Base-by-base conservation (phyloP, 2,888 invertebrate genomes). In the Dicyrtomina minuta region DNA sequence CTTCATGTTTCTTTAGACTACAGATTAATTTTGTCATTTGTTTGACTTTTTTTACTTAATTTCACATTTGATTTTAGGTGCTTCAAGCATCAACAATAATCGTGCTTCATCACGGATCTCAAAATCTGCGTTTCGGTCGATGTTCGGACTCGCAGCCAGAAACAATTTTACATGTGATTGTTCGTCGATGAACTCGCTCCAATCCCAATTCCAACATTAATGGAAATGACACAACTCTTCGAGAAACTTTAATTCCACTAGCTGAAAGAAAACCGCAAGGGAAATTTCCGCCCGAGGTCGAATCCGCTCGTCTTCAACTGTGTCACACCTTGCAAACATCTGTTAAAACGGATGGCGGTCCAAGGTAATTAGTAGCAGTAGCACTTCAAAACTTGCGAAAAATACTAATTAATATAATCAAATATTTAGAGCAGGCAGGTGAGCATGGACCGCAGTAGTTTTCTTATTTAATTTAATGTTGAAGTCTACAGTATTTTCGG, bases 71-170 rank as follows among this genome's bases (percentile, higher is more conserved):
- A n/a, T n/a, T 58, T 33, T 33, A 60, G 24, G 20, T 44, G n/a
- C 60, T 58, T 13, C 67, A 56, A 26, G 17, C 67, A 6, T 58
- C 67, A 79, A 89, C 90, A 71, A 90, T 93, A 51, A 90, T 97
- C 70, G 90, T 96, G 15, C 93, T 96, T 68, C 96, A 96, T 81
- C 96, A 96, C 22, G 96, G 96, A 8, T 96, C 96, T 0, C 86
- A 91, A 59, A 90, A 93, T 81, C 86, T 96, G 26, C 85, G 95
- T 72, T 91, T 96, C 80, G 96, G 96, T 0, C 84, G 93, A 78
- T 95, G 96, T 1, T 93, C 94, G 0, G 96, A 96, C 82, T 84
- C 93, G 2, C 87, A 91, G 80, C 96, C 96, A 12, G 86, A 90
- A 67, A 90, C 90, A 44, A 86, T 95, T 70, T 85, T 95, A 0